Evolutionary conservation across 2,113 vertebrate genomes (phyloP).

Genomic region (Passer montanus): DNA sequence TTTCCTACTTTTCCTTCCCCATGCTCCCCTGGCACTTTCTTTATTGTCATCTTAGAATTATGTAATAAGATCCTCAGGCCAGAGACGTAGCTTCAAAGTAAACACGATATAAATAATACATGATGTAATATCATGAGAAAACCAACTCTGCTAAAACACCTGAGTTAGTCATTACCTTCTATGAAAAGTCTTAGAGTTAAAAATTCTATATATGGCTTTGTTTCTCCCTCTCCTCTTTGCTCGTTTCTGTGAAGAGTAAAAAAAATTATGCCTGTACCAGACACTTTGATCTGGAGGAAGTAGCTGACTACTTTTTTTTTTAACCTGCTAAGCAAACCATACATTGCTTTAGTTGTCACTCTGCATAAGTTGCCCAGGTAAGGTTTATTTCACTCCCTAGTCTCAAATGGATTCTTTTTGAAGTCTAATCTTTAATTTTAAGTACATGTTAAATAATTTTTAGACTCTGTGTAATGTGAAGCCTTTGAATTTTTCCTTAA

Average conservation of each 20-base stretch:
- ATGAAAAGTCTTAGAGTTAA: background rate
- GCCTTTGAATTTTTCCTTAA: background rate
- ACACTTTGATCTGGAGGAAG: conserved; percentile 35
- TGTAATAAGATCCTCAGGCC: background rate
- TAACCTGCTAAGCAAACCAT: background rate
- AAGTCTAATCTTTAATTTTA: conserved; percentile 9
- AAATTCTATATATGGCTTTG: background rate
- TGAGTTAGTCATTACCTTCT: background rate
- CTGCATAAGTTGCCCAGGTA: background rate
- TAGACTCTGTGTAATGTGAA: background rate
- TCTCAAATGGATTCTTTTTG: background rate
- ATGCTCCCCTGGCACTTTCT: background rate
- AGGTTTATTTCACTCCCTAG: background rate
- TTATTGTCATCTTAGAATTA: background rate
- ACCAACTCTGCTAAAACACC: background rate
- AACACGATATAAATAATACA: background rate
- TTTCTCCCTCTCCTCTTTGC: background rate
- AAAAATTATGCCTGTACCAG: background rate
- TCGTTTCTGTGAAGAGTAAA: background rate
- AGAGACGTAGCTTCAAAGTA: background rate
- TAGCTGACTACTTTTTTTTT: background rate
- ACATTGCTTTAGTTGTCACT: background rate
- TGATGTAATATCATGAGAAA: background rate
- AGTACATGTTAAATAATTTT: background rate
- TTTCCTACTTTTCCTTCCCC: background rate